phyloP scores from a whole-genome alignment of 2,113 vertebrate species.

The Phyllostomus hastatus region DNA sequence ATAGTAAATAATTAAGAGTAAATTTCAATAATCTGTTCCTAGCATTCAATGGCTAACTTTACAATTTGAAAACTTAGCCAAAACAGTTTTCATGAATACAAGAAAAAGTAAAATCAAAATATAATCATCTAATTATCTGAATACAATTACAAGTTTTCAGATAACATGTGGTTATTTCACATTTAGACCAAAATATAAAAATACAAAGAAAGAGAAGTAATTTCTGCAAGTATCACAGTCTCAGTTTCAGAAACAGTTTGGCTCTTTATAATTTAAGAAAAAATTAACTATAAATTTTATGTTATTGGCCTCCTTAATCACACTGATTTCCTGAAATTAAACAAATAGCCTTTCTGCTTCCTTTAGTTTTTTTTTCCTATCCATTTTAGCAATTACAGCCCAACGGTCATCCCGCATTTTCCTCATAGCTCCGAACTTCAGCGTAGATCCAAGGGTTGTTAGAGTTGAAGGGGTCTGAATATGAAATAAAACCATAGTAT shows the following conservation, averaged over 20 bases:
- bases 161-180: constrained; percentile 9
- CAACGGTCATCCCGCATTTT: constrained; percentile 90
- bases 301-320: background rate
- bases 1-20: constrained; percentile 47
- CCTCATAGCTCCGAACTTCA: constrained; percentile 86
- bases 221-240: constrained; percentile 24
- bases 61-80: constrained; percentile 38
- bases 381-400: constrained; percentile 85
- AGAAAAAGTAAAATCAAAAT: constrained; percentile 37
- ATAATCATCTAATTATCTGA: constrained; percentile 22
- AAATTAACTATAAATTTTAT: constrained; percentile 11
- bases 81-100: constrained; percentile 38
- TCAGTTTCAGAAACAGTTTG: constrained; percentile 21
- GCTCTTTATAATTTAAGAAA: background rate
- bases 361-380: constrained; percentile 89
- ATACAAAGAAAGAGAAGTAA: background rate
- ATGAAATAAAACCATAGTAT: constrained; percentile 62
- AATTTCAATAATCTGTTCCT: constrained; percentile 5
- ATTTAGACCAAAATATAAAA: constrained; percentile 17
- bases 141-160: constrained; percentile 17
- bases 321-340: constrained; percentile 65
- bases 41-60: constrained; percentile 23
- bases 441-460: constrained; percentile 82
- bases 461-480: constrained; percentile 69
- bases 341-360: constrained; percentile 83